Base-by-base conservation (phyloP, 2,113 vertebrate genomes). In the Poeciliopsis turrubarensis region DNA sequence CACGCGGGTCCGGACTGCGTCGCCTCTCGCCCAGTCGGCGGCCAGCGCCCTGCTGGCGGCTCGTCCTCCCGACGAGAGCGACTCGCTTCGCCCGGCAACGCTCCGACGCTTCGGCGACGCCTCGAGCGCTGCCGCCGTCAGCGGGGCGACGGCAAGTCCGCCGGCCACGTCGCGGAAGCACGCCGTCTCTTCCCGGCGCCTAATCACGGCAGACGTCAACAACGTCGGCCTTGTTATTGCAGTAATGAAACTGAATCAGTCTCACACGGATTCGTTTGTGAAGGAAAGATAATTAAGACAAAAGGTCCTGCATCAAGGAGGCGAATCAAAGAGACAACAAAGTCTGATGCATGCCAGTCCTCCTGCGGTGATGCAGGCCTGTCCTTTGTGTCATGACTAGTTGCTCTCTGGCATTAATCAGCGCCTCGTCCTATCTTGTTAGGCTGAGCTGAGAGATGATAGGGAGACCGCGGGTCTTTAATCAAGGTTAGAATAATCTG, bases 401-500 rank as follows among this genome's bases (percentile, higher is more conserved):
- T 84, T 74, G 82, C 84, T 79, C 79, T 37, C 65, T 66, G 80
- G 86, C 84, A 89, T 93, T 90, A 94, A 94, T 94, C 92, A 94
- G 85, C 89, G 83, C 81, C 44, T 83, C 81, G 84, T 90, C 89
- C 88, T 80, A 83, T 90, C 90, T 92, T 92, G 89, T 91, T 87
- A 87, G 87, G 92, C 87, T 88, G 90, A 92, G 91, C 83, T 60
- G 82, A 84, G 88, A 85, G 91, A 91, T 87, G 91, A 92, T 86
- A 90, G 90, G 86, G 90, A 89, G 89, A 89, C 89, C 79, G 89
- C 88, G 78, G 87, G 78, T 89, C 89, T 93, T 93, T 93, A 94
- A 94, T 94, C 93, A 94, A 93, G 93, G 94, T 90, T 87, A 92
- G 91, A 93, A 92, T 94, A 87, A 92, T 89, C 81, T 83, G 89